Base-by-base conservation (phyloP, 37 sponge, comb jelly and placozoan genomes). In the Diacarnus erythraeanus region DNA sequence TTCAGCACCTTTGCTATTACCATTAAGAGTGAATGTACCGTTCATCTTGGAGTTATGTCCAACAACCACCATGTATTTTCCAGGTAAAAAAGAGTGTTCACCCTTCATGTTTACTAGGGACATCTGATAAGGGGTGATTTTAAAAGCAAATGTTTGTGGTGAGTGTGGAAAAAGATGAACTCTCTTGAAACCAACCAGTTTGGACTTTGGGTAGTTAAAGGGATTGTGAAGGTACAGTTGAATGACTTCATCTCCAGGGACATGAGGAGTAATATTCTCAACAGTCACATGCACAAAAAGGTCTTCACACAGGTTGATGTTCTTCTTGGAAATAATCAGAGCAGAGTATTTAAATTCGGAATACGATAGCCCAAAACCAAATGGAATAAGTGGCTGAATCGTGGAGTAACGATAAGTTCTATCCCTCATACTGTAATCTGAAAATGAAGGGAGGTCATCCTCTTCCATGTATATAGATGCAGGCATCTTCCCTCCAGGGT, bases 401-500 rank as follows among this genome's bases (percentile, higher is more conserved):
- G 40, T 57, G 59, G 33, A 86, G 76, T 86, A 86, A 20, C 87
- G 76, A 30, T 86, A 86, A 20, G 87, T 86, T n/a, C 87, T 67
- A 9, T 81, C 87, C 2, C 36, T 74, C 87, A 86, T 86, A 70
- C 80, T 65, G 60, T 86, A 86, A 37, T 80, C 75, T 8, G 36
- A 44, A 29, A 47, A 30, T 22, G 65, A 34, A 27, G 76, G 81
- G 0, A 86, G 25, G 10, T 86, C 87, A 44, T 41, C 26, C 30
- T 8, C 33, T 8, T 54, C 26, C 4, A 51, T 41, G 67, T 59
- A 79, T 0, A 75, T 40, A 0, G 86, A 85, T 57, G 77, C 67
- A 10, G 90, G 90, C 77, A 90, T 73, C 61, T 71, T 57, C 3
- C 90, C 90, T 20, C 77, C 77, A 29, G 90, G 90, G 40, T 85